Evolutionary conservation across 2,113 vertebrate species (phyloP), one percentile per base, ranked within the genome.

Genomic region (Paralichthys olivaceus): DNA sequence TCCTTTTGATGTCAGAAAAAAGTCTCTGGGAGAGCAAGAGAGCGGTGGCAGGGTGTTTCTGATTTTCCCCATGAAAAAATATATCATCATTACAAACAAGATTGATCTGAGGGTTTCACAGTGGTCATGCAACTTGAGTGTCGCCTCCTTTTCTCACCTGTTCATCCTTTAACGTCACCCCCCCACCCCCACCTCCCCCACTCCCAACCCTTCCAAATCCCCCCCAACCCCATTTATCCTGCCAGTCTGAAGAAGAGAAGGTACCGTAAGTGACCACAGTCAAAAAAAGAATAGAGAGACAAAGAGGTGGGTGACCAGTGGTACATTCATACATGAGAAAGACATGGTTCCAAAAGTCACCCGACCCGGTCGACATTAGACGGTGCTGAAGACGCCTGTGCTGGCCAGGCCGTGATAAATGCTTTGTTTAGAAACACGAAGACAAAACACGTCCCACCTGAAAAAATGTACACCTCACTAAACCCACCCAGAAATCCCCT

Each of bases 51-150:
- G 79, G 85, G 81, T 80, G 85, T 80, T 90, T 87, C 78, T 49
- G 66, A 68, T 80, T 77, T 71, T 43, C 56, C 80, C 81, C 87
- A 92, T 92, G 92, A 93, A 93, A 93, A 93, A 93, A 92, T 93
- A 92, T 89, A 92, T 90, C 87, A 89, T 91, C 85, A 69, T 84
- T 92, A 93, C 83, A 92, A 92, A 93, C 90, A 79, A 85, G 84
- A 83, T 87, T 84, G 85, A 90, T 92, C 89, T 72, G 77, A 90
- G 84, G 89, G 79, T 88, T 91, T 92, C 91, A 93, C 92, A 92
- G 91, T 93, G 92, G 91, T 92, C 91, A 92, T 93, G 92, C 92
- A 93, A 88, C 87, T 91, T 72, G 83, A 85, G 92, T 91, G 90
- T 87, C 90, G 78, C 85, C 88, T 84, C 77, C 80, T 82, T 85